Evolutionary conservation across 2,888 invertebrate genomes (phyloP).

Genomic region (Campopleginae sp.): DNA sequence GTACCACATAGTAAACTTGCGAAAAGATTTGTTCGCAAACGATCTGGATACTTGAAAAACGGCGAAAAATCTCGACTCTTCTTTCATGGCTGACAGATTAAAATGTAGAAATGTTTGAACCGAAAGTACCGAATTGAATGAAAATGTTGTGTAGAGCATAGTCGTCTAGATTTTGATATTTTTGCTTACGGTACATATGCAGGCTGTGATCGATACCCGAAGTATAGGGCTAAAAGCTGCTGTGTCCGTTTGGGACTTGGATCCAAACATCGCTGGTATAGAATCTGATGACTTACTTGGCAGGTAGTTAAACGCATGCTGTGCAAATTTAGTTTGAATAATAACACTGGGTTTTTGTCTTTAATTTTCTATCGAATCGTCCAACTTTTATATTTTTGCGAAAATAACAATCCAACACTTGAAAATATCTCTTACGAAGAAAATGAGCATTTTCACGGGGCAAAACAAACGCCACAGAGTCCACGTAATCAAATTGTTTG

Average conservation of each 20-base stretch:
- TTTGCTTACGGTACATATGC: slow-evolving; percentile 72
- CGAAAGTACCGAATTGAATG: background rate
- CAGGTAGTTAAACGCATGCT: slow-evolving; percentile 86
- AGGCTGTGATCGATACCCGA: slow-evolving; percentile 91
- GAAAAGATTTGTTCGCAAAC: background rate
- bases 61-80: background rate
- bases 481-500: background rate
- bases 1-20: background rate
- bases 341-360: background rate
- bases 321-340: slow-evolving; percentile 31
- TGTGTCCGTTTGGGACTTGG: slow-evolving; percentile 93
- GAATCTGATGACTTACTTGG: slow-evolving; percentile 93
- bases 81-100: background rate
- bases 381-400: background rate
- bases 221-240: slow-evolving; percentile 90
- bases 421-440: background rate
- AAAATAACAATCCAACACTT: background rate
- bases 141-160: slow-evolving; percentile 31
- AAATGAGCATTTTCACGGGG: background rate
- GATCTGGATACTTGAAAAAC: background rate
- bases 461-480: background rate
- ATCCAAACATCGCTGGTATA: slow-evolving; percentile 91
- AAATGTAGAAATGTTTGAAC: background rate
- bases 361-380: background rate
- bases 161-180: slow-evolving; percentile 59